Evolutionary conservation across 2,888 invertebrate species (phyloP).

Genomic region (Epinotia ramella): DNA sequence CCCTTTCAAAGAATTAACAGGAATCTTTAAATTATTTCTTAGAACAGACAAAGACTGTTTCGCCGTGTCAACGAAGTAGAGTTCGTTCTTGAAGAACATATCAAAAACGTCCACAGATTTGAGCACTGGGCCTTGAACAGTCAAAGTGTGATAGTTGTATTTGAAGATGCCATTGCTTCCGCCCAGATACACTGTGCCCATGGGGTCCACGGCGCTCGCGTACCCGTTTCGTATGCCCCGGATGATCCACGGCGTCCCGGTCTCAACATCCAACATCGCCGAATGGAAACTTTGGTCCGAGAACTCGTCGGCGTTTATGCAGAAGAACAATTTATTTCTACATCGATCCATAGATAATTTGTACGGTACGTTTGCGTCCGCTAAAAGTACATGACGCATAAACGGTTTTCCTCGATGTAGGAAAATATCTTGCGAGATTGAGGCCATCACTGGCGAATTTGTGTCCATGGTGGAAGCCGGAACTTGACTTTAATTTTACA

Average conservation of each 20-base stretch:
- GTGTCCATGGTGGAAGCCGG: conserved; percentile 14
- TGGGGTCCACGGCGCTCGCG: conserved; percentile 68
- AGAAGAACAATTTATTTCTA: conserved; percentile 64
- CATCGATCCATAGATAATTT: conserved; percentile 64
- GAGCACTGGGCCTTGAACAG: conserved; percentile 59
- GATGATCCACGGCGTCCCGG: conserved; percentile 57
- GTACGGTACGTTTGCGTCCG: conserved; percentile 68
- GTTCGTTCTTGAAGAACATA: conserved; percentile 62
- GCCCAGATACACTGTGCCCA: conserved; percentile 64
- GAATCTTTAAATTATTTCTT: conserved; percentile 51
- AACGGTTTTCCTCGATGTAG: conserved; percentile 53
- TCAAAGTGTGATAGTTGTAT: conserved; percentile 60
- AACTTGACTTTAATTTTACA: not conserved
- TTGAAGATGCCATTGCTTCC: conserved; percentile 70
- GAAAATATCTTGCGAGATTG: conserved; percentile 17
- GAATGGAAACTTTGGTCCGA: conserved; percentile 71
- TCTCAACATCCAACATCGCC: conserved; percentile 62
- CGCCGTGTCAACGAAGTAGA: conserved; percentile 68
- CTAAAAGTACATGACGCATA: conserved; percentile 61
- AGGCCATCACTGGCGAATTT: conserved; percentile 1
- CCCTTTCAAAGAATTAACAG: conserved; percentile 56
- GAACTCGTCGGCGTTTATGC: conserved; percentile 71
- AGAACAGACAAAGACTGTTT: conserved; percentile 60
- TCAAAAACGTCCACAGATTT: conserved; percentile 65
- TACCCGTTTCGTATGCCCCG: conserved; percentile 69